Base-by-base conservation (phyloP, 1,140 invertebrate genomes). In the Panulirus ornatus region DNA sequence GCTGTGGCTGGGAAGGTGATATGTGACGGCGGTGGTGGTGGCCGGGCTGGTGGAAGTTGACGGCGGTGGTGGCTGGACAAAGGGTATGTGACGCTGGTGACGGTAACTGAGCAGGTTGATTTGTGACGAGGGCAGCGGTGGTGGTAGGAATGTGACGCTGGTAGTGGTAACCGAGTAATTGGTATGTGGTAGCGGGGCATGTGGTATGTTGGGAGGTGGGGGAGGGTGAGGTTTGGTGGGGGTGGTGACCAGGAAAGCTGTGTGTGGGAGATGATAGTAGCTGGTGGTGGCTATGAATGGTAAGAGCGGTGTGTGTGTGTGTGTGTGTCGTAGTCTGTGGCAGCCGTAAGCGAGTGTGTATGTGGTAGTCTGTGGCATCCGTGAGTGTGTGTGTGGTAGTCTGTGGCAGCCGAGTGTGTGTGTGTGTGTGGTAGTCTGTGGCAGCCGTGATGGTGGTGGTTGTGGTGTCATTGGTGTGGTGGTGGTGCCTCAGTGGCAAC, bases 401-500 rank as follows among this genome's bases (percentile, higher is more conserved):
- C 11, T 58, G 63, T n/a, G 6, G 63, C 22, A n/a, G 63, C 34
- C 6, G 63, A n/a, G 51, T 58, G 51, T 11, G 51, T 11, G 22
- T 11, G 22, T 58, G 51, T 11, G 51, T 58, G 11, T 22, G 51
- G 22, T 11, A 58, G 11, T 11, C 11, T 58, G 63, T n/a, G 6
- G 63, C 22, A n/a, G 63, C 34, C 6, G 63, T 70, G 63, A 70
- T 70, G 63, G 63, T 70, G 63, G 34, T 70, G 6, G 63, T 70
- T 22, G 34, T 70, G 63, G 34, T 70, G 34, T 22, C 0, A 30
- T n/a, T 22, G 22, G 66, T 70, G 66, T n/a, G 6, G 34, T n/a
- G n/a, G n/a, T n/a, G n/a, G n/a, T n/a, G n/a, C n/a, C n/a, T n/a
- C n/a, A n/a, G n/a, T n/a, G n/a, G n/a, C n/a, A n/a, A n/a, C n/a